phyloP scores from a whole-genome alignment of 2,888 invertebrate genomes.

The Nezara viridula region DNA sequence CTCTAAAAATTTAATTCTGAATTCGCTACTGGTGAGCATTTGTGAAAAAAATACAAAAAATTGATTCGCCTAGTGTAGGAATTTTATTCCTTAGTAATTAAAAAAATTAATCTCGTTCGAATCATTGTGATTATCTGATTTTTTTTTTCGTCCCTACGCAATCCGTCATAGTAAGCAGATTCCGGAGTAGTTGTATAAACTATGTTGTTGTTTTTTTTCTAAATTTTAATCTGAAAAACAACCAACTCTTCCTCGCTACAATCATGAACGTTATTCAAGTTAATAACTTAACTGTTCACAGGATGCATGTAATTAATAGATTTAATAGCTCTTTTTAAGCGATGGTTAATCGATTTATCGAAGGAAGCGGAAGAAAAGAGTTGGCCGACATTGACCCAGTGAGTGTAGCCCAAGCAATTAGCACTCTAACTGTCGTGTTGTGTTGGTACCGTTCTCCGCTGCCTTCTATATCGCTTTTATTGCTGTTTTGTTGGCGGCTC shows the following conservation, averaged over 20 bases:
- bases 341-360: neutral
- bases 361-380: slow-evolving; percentile 18
- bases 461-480: neutral
- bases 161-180: no score
- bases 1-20: no score
- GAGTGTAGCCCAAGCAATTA: slow-evolving; percentile 47
- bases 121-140: no score
- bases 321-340: neutral
- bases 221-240: no score
- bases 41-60: no score
- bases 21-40: no score
- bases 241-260: neutral
- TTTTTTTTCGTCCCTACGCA: no score
- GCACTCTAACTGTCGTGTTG: neutral
- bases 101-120: no score
- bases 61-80: no score
- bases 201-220: no score
- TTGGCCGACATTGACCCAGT: slow-evolving; percentile 38
- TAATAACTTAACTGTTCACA: neutral
- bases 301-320: neutral
- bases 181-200: no score
- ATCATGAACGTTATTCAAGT: neutral
- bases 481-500: neutral
- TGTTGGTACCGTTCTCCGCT: slow-evolving; percentile 12
- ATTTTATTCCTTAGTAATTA: no score